Evolutionary conservation across 2,888 invertebrate species (phyloP), one percentile per base, ranked within the genome.

Genomic region (Entomobrya multifasciata): DNA sequence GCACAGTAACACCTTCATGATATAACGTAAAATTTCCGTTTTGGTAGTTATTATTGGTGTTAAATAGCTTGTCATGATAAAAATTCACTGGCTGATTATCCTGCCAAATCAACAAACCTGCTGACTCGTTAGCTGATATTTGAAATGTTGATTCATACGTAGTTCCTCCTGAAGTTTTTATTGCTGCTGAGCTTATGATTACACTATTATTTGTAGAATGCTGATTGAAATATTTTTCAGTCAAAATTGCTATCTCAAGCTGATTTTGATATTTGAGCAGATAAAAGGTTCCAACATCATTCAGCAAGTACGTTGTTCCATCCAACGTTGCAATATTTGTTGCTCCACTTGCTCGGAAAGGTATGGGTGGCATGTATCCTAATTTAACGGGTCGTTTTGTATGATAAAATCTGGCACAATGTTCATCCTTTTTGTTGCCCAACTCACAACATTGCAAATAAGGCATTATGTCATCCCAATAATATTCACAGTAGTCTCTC

Each of bases 91-190:
- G 62, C 2, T 30, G 5, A 15, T 62, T 30, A n/a, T 62, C 30
- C 27, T 4, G 1, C 62, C 62, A 62, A 30, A 62, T 27, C 3
- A 27, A 15, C 6, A 62, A 15, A 4, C 30, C 30, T 2, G 27
- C 6, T 13, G 62, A 27, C 27, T 1, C 11, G n/a, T 1, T 30
- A 1, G 30, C 62, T 4, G 11, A 10, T 15, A 62, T 30, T 27
- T 62, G 62, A 15, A 30, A 62, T 30, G 25, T 62, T 6, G 62
- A n/a, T n/a, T n/a, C n/a, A n/a, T n/a, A n/a, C n/a, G n/a, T n/a
- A n/a, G n/a, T n/a, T n/a, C n/a, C n/a, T n/a, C n/a, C n/a, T n/a
- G n/a, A 30, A 30, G 27, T 62, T n/a, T 62, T 27, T 15, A 62
- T 30, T 4, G 27, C 62, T n/a, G 25, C n/a, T n/a, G n/a, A n/a